Base-by-base conservation (phyloP, 2,113 vertebrate species). In the Semicossyphus pulcher region DNA sequence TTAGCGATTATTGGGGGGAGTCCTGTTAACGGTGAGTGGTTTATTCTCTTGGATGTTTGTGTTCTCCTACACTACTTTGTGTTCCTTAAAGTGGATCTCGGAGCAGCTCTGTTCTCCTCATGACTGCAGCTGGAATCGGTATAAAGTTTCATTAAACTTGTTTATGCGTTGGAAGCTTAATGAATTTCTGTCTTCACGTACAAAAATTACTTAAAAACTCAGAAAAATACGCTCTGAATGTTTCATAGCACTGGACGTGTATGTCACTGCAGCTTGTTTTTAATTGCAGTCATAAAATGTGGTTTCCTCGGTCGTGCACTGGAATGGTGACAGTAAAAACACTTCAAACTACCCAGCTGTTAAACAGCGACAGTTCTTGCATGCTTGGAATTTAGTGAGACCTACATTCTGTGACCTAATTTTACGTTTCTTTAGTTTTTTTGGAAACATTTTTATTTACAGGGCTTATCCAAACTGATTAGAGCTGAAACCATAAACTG, bases 11-110 rank as follows among this genome's bases (percentile, higher is more conserved):
- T 84, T 2, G 12, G 23, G 31, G 37, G 53, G 23, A 74, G n/a
- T 72, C 72, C 66, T 5, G 61, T 47, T 58, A 66, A 29, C 54
- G 81, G 91, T 92, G 64, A 87, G 87, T 85, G 67, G 44, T 65
- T 72, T 53, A 3, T 56, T 37, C 75, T 60, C 3, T 58, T 37
- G 6, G 10, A 11, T 32, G 3, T 53, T 29, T 34, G 14, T 26
- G 15, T 57, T 72, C 62, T 60, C 20, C 48, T 47, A 41, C 23
- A 47, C 59, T 25, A 3, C 29, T 52, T 31, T 2, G 12, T n/a
- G 51, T 28, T 9, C 28, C 0, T 62, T 3, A 8, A 1, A n/a
- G 41, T n/a, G 18, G 6, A 15, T 47, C 23, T 57, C n/a, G n/a
- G 9, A 21, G n/a, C n/a, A 25, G 20, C 0, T 29, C 31, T 59